Conservation (phyloP, 1,140 invertebrate species). For the Philopotamus ludificatus region DNA sequence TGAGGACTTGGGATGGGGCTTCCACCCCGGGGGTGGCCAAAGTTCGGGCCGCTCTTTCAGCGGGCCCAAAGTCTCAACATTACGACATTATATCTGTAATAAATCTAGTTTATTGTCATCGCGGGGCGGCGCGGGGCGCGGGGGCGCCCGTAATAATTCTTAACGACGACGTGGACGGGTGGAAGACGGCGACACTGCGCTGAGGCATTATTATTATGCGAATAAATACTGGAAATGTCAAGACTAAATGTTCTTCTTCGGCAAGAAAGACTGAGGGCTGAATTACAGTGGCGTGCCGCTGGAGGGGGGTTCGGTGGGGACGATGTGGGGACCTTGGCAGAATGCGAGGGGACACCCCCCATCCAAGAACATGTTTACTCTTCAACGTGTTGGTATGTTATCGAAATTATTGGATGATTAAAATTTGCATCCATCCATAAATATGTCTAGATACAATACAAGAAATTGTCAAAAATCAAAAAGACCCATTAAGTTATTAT, state of each 20-base stretch:
- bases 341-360: conserved; percentile 6
- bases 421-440: conserved; percentile 23
- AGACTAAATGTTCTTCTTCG: conserved; percentile 55
- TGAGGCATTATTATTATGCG: conserved; percentile 62
- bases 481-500: too few relatives aligned
- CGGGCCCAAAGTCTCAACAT: conserved; percentile 43
- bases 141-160: conserved; percentile 56
- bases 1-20: conserved; percentile 1
- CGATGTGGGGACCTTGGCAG: not conserved
- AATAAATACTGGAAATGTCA: conserved; percentile 61
- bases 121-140: conserved; percentile 47
- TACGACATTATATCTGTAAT: conserved; percentile 43
- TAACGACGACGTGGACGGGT: conserved; percentile 45
- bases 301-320: not conserved
- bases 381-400: not conserved
- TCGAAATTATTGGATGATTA: not conserved
- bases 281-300: conserved; percentile 22
- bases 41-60: conserved; percentile 41
- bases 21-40: conserved; percentile 32
- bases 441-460: too few relatives aligned
- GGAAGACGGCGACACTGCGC: conserved; percentile 49
- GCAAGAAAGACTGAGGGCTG: conserved; percentile 38
- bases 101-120: conserved; percentile 44
- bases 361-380: not conserved
- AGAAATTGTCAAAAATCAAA: too few relatives aligned